Conservation (phyloP, 2,797 vertebrate genomes). For the Anguilla megastoma region DNA sequence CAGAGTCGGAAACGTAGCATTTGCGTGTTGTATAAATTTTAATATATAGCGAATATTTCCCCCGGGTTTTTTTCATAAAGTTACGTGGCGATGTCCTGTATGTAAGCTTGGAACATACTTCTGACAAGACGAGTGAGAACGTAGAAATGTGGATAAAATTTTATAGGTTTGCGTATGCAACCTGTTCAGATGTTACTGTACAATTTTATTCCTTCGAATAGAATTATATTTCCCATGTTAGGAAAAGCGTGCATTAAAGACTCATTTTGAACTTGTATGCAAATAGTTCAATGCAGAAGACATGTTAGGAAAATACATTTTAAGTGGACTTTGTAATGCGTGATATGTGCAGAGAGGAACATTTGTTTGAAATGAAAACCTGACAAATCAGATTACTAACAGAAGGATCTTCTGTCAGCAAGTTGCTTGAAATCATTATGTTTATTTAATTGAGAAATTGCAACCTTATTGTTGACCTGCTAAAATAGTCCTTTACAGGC, state of each 20-base stretch:
- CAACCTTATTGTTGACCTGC: not conserved
- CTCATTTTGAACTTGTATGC: not conserved
- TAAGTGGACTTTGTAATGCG: not conserved
- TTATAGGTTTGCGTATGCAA: no score
- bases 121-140: no score
- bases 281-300: not conserved
- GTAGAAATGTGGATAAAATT: no score
- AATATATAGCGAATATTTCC: not conserved
- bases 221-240: not conserved
- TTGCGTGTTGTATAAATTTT: not conserved
- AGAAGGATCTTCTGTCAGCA: not conserved
- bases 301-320: not conserved
- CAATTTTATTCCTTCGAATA: not conserved
- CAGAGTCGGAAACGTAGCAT: not conserved
- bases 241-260: not conserved
- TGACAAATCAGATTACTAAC: not conserved
- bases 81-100: not conserved
- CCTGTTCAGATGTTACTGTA: not conserved
- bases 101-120: not conserved
- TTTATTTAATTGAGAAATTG: not conserved
- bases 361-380: not conserved
- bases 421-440: not conserved
- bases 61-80: not conserved
- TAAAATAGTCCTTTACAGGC: not conserved
- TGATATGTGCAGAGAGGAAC: not conserved